Evolutionary conservation across 2,113 vertebrate genomes (phyloP), one percentile per base, ranked within the genome.

Genomic region (Sorex araneus): DNA sequence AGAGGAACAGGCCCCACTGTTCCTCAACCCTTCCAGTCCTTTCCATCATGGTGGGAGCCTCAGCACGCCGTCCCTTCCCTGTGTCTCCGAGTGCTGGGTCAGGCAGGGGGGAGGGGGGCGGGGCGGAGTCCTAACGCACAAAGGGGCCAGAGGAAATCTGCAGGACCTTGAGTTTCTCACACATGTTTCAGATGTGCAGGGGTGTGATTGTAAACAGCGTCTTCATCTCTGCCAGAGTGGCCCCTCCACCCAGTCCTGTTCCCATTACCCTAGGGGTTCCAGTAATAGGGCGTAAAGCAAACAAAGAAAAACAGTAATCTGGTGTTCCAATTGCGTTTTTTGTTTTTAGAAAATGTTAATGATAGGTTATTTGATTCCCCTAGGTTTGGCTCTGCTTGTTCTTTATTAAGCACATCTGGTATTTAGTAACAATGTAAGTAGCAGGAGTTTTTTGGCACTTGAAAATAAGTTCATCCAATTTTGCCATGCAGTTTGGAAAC

Each of bases 361-460:
- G 98, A 98, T 98, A 98, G 98, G 98, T 98, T 98, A 97, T 98
- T 97, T 98, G 98, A 98, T 98, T 98, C 97, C 98, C 94, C 97
- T 96, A 95, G 98, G 97, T 97, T 98, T 98, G 98, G 98, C 97
- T 98, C 95, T 89, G 95, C 97, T 97, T 93, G 93, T 96, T 96
- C 97, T 97, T 98, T 97, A 98, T 98, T 98, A 98, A 98, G 98
- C 98, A 98, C 98, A 98, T 98, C 98, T 98, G 98, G 98, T 98
- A 98, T 98, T 98, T 98, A 98, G 98, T 98, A 98, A 98, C 99
- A 98, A 98, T 98, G 96, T 98, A 99, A 98, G 98, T 98, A 98
- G 98, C 98, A 98, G 97, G 97, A 98, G 97, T 96, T 97, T 97
- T 97, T 95, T 98, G 98, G 98, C 96, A 47, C 94, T 79, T 97